A percentile compares a stretch with the other conserved stretches of the same genome.
Evolutionary conservation across 2,888 invertebrate species (phyloP).

Genomic region (Melanostoma scalare): DNA sequence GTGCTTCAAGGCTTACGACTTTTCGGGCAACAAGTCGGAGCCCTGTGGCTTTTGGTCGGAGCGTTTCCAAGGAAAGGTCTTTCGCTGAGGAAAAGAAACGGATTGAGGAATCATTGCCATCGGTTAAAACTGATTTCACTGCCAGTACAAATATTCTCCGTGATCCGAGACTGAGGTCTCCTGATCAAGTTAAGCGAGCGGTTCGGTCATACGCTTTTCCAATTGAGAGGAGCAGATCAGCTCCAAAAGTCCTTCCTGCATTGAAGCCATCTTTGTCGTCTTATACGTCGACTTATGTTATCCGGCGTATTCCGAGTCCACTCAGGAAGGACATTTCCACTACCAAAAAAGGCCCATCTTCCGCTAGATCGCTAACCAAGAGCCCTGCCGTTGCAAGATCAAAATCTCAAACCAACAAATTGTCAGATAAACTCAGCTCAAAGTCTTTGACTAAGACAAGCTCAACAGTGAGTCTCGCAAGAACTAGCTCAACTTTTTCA

Average conservation of each 20-base stretch:
- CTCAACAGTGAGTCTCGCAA: conserved; percentile 79
- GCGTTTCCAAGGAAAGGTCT: conserved; percentile 84
- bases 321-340: conserved; percentile 55
- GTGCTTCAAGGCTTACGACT: conserved; percentile 69
- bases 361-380: conserved; percentile 70
- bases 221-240: conserved; percentile 79
- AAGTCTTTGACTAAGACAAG: conserved; percentile 75
- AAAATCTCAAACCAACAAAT: conserved; percentile 54
- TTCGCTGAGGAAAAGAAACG: conserved; percentile 84
- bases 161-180: conserved; percentile 84
- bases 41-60: conserved; percentile 82
- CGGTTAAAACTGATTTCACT: conserved; percentile 79
- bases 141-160: conserved; percentile 81
- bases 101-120: conserved; percentile 81
- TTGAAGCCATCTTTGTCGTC: conserved; percentile 40
- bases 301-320: conserved; percentile 51
- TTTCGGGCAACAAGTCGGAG: conserved; percentile 80
- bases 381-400: conserved; percentile 66
- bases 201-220: conserved; percentile 81
- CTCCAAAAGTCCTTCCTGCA: conserved; percentile 76
- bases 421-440: conserved; percentile 22
- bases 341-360: conserved; percentile 42
- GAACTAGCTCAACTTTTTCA: conserved; percentile 81
- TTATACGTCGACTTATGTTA: conserved; percentile 47
- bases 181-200: conserved; percentile 84